Evolutionary conservation across 1,140 invertebrate species (phyloP).

Genomic region (Tetramorium alpestre): DNA sequence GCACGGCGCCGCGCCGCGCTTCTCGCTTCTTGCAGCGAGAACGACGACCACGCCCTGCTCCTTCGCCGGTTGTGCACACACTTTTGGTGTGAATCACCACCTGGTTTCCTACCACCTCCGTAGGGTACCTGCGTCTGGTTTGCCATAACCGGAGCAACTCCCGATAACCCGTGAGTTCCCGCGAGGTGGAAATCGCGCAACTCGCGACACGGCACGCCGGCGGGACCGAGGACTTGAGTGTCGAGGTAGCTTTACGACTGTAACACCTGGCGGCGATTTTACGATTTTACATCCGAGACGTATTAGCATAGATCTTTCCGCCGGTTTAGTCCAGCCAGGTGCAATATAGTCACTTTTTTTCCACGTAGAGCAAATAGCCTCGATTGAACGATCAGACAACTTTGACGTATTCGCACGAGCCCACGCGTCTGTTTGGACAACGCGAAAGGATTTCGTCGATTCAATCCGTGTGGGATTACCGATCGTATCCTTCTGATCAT

Average conservation of each 20-base stretch:
- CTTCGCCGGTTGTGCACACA: constrained; percentile 6
- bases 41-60: constrained; percentile 74
- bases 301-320: background rate
- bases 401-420: constrained; percentile 8
- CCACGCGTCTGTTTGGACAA: constrained; percentile 46
- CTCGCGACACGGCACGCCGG: background rate
- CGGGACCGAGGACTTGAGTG: background rate
- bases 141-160: constrained; percentile 76
- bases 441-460: background rate
- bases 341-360: background rate
- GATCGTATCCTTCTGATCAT: constrained; percentile 20
- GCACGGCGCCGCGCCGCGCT: constrained; percentile 47
- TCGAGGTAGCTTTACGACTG: background rate
- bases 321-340: background rate
- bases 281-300: background rate
- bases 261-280: background rate
- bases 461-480: constrained; percentile 45
- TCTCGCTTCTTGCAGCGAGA: constrained; percentile 31
- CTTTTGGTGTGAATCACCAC: constrained; percentile 78
- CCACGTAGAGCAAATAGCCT: background rate
- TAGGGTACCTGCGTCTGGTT: constrained; percentile 46
- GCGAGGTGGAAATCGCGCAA: constrained; percentile 65
- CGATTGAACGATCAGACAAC: constrained; percentile 4
- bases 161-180: constrained; percentile 73
- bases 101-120: constrained; percentile 66